phyloP scores from a whole-genome alignment of 1,140 invertebrate genomes.

The Amyelois transitella region DNA sequence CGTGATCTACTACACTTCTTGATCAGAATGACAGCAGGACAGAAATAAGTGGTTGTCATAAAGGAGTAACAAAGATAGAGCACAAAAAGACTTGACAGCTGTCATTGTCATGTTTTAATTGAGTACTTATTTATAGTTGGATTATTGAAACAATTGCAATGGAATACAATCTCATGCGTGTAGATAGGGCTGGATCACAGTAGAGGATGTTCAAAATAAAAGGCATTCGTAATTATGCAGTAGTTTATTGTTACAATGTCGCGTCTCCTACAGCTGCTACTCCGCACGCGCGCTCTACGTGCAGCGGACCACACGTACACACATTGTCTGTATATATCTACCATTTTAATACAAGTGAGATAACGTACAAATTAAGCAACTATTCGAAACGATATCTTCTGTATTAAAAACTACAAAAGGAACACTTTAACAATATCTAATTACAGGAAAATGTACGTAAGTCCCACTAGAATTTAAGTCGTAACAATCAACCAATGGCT shows the following conservation, averaged over 20 bases:
- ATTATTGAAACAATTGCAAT: too few species aligned
- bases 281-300: constrained; percentile 24
- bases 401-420: background rate
- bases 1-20: too few species aligned
- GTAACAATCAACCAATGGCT: background rate
- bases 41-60: too few species aligned
- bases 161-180: background rate
- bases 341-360: background rate
- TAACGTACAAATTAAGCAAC: background rate
- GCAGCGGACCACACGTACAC: constrained; percentile 27
- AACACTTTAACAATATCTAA: background rate
- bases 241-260: constrained; percentile 64
- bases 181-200: background rate
- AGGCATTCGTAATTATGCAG: constrained; percentile 48
- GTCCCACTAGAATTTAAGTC: background rate
- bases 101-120: too few species aligned
- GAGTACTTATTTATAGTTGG: too few species aligned
- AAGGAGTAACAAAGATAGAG: too few species aligned
- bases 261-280: constrained; percentile 31
- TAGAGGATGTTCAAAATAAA: constrained; percentile 21
- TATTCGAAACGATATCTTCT: background rate
- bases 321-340: too few species aligned
- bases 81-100: too few species aligned
- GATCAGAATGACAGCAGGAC: too few species aligned
- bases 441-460: background rate